phyloP scores from a whole-genome alignment of 2,797 vertebrate species.

The Platalea minor region DNA sequence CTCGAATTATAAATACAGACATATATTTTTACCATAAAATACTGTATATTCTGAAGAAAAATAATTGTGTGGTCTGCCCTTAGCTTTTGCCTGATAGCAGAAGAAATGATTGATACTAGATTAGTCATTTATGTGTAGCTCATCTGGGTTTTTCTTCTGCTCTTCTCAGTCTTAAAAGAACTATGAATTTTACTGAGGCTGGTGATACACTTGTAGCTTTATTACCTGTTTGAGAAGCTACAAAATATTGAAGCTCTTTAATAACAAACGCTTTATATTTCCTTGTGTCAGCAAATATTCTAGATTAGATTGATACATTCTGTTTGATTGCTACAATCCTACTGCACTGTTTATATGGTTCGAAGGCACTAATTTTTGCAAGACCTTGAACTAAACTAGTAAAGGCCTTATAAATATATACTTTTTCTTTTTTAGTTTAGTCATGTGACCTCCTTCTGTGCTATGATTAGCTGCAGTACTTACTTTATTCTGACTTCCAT shows the following conservation, averaged over 20 bases:
- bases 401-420: background rate
- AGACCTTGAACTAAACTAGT: background rate
- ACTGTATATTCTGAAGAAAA: conserved; percentile 2
- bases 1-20: background rate
- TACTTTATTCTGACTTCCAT: background rate
- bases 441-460: background rate
- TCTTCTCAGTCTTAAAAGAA: conserved; percentile 43
- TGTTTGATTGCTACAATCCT: conserved; percentile 53
- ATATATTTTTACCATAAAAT: background rate
- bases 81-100: background rate
- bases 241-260: conserved; percentile 46
- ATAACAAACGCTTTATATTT: conserved; percentile 41
- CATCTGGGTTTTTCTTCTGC: conserved; percentile 56
- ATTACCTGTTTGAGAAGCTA: conserved; percentile 61
- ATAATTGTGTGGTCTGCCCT: background rate
- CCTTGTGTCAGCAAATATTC: conserved; percentile 57
- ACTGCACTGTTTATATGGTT: background rate
- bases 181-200: conserved; percentile 49
- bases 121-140: conserved; percentile 25
- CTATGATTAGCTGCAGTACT: background rate
- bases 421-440: background rate
- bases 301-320: conserved; percentile 32
- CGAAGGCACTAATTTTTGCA: conserved; percentile 44
- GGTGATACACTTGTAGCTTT: conserved; percentile 42
- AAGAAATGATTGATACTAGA: conserved; percentile 30